Percentiles rank a stretch among this genome's conserved stretches.
phyloP scores from a whole-genome alignment of 2,113 vertebrate species.

The Miniopterus natalensis region DNA sequence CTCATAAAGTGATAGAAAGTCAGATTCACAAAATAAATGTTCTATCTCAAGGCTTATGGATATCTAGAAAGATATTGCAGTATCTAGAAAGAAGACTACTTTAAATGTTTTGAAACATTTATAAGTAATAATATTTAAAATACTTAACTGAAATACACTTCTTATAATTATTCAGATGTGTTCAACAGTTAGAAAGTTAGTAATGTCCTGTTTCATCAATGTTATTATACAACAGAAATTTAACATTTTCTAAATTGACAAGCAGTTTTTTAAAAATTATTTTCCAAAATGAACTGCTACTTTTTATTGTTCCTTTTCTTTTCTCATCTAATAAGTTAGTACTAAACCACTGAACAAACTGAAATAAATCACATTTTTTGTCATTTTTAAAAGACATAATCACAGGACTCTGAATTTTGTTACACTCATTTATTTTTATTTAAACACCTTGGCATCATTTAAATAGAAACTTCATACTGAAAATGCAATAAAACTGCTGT shows the following conservation, averaged over 20 bases:
- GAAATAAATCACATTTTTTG: not conserved
- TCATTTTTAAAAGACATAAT: not conserved
- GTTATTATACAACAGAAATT: conserved; percentile 9
- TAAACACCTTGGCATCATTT: not conserved
- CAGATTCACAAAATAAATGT: conserved; percentile 52
- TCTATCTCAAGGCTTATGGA: not conserved
- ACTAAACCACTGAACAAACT: not conserved
- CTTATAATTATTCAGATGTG: conserved; percentile 27
- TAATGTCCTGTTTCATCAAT: not conserved
- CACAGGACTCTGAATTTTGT: not conserved
- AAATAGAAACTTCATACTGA: conserved; percentile 38
- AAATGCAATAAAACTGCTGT: conserved; percentile 20
- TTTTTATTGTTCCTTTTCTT: conserved; percentile 9
- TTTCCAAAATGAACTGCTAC: conserved; percentile 23
- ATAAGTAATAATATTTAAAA: not conserved
- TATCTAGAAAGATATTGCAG: not conserved
- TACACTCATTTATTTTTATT: not conserved
- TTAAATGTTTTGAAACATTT: conserved; percentile 6
- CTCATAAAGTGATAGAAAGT: conserved; percentile 47
- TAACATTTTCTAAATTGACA: conserved; percentile 38
- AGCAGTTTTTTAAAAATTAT: conserved; percentile 14
- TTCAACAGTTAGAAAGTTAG: conserved; percentile 28
- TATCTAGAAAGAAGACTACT: not conserved
- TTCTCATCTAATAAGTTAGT: conserved; percentile 5
- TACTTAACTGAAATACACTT: not conserved